Base-by-base conservation (phyloP, 1,140 invertebrate species). In the Ceratina australensis region DNA sequence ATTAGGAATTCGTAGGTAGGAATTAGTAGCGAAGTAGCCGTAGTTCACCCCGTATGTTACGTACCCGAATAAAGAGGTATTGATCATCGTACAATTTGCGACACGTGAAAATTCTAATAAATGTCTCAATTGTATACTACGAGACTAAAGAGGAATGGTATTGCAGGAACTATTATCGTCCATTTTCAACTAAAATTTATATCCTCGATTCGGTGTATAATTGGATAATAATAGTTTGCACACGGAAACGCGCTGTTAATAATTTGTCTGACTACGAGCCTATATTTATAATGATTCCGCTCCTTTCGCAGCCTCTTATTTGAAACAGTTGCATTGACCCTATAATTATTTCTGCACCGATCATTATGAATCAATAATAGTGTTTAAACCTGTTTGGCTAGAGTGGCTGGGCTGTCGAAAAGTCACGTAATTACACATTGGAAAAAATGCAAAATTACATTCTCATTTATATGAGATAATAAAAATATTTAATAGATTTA, bases 141-240 rank as follows among this genome's bases (percentile, higher is more conserved):
- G 47, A 33, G 10, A 33, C 1, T 22, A 47, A 24, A 42, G 42
- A 24, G 1, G 2, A 56, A 57, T 74, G 26, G 47, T 18, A 12
- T 67, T 74, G 15, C 22, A 57, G 13, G 10, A 22, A 59, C 26
- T 22, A 59, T 67, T 59, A 4, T 56, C 16, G 2, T 42, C 5
- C 3, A 42, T 10, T 42, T 42, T 42, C 3, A 42, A 42, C 8
- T 0, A 42, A 2, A 10, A 42, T 42, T 42, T 42, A 42, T 26
- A 57, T n/a, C 7, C 49, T 49, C 18, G 24, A 67, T 57, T 75
- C 22, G 18, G 12, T 10, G 10, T n/a, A 42, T 74, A 66, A 74
- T 74, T 66, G 63, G 72, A 74, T 74, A 74, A 74, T 74, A 18
- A 52, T 18, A 7, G 28, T 22, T 3, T 16, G 22, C 20, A 74